A percentile compares a stretch with the other conserved stretches of the same genome.
These are phyloP conservation scores for Charanyca ferruginea DNA, from an alignment of 2,888 invertebrate genomes.

Conservation along the genomic window DNA sequence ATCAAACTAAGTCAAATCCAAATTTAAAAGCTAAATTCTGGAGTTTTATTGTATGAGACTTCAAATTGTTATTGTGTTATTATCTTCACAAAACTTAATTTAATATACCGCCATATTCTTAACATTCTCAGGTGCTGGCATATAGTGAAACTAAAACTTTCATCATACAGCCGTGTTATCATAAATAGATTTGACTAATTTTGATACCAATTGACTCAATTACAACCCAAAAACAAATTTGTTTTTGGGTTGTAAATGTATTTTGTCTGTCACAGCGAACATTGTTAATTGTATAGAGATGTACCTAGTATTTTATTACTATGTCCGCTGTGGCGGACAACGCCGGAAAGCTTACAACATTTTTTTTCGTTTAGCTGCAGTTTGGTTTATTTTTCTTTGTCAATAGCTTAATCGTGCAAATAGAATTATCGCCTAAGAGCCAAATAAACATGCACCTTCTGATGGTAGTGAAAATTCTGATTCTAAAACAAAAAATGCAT, in stretches of 20 bases:
- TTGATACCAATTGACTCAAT: too few species aligned
- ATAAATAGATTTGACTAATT: too few species aligned
- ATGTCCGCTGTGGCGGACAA: slow-evolving; percentile 14
- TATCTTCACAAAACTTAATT: too few species aligned
- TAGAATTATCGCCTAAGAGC: slow-evolving; percentile 40
- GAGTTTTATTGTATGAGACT: too few species aligned
- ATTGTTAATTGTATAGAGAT: slow-evolving; percentile 12
- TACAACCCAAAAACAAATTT: slow-evolving; percentile 1
- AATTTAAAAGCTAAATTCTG: background rate
- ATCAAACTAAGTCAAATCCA: too few species aligned
- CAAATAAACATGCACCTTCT: slow-evolving; percentile 20
- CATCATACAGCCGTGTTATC: too few species aligned
- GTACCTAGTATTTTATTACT: slow-evolving; percentile 19
- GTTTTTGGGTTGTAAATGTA: slow-evolving; percentile 8
- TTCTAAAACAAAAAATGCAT: slow-evolving; percentile 20
- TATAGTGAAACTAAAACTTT: too few species aligned
- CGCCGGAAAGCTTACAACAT: background rate
- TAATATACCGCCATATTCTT: too few species aligned
- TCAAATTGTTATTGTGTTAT: too few species aligned
- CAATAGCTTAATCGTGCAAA: slow-evolving; percentile 29
- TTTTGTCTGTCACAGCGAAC: slow-evolving; percentile 17
- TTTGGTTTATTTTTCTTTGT: slow-evolving; percentile 44
- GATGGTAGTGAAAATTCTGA: slow-evolving; percentile 14
- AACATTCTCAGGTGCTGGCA: too few species aligned
- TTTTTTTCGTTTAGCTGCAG: slow-evolving; percentile 60